Conservation (phyloP, 2,888 invertebrate genomes). For the Melanostoma mellinum region DNA sequence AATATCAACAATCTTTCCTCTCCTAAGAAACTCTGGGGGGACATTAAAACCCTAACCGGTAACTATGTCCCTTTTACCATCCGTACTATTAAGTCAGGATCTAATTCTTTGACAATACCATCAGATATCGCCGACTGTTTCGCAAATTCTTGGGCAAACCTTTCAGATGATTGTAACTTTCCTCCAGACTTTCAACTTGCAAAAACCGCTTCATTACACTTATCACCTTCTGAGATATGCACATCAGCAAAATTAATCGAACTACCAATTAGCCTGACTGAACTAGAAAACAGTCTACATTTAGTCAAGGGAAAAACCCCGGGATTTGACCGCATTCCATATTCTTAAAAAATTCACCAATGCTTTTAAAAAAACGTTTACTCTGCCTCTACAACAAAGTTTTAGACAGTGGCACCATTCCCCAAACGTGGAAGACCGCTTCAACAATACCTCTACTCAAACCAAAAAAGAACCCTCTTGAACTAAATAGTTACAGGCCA, state of each 20-base stretch:
- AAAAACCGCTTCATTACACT: background rate
- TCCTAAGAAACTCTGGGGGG: conserved; percentile 1
- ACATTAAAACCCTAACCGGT: conserved; percentile 1
- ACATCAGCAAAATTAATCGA: background rate
- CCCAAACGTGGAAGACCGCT: conserved; percentile 12
- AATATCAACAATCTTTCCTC: conserved; percentile 1
- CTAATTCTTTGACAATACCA: background rate
- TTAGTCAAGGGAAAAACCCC: background rate
- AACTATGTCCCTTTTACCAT: background rate
- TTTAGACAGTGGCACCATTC: conserved; percentile 7
- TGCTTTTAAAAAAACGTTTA: background rate
- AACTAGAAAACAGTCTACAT: background rate
- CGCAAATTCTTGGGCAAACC: conserved; percentile 2
- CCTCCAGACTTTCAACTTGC: background rate
- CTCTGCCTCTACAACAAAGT: conserved; percentile 25
- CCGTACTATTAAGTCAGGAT: background rate
- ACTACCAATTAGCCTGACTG: background rate
- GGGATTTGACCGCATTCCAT: no score
- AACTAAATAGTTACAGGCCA: conserved; percentile 7
- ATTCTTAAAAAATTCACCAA: background rate
- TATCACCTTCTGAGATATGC: background rate
- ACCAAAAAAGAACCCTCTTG: background rate
- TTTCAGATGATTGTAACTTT: conserved; percentile 2
- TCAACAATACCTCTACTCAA: background rate
- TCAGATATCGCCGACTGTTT: conserved; percentile 3